phyloP scores from a whole-genome alignment of 2,888 invertebrate genomes.

The Drosophila melanosoma region DNA sequence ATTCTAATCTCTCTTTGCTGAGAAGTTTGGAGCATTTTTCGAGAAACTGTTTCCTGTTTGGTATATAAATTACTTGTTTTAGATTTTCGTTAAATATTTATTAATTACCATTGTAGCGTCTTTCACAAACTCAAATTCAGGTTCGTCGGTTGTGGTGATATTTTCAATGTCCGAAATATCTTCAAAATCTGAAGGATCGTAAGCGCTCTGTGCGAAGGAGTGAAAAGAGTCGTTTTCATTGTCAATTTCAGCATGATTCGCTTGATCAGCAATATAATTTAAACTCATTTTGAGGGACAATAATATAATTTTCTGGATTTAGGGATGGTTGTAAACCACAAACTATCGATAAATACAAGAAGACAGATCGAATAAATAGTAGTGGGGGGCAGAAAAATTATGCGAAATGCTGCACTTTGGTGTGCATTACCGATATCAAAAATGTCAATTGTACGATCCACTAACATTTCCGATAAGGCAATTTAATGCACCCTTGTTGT shows the following conservation, averaged over 20 bases:
- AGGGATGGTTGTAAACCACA: constrained; percentile 16
- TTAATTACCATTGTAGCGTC: constrained; percentile 9
- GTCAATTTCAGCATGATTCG: not conserved
- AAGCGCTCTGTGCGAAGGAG: constrained; percentile 27
- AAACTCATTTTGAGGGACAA: constrained; percentile 21
- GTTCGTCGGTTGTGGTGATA: not conserved
- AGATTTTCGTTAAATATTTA: not conserved
- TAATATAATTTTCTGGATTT: not conserved
- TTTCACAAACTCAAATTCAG: not conserved
- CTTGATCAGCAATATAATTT: not conserved
- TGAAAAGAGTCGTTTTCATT: constrained; percentile 41
- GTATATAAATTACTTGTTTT: not conserved
- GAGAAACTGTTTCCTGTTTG: not conserved
- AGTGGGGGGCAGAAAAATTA: not conserved
- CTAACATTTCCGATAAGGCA: constrained; percentile 23
- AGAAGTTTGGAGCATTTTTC: not conserved
- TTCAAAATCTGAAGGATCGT: not conserved
- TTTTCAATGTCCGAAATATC: constrained; percentile 3
- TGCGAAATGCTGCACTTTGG: constrained; percentile 9
- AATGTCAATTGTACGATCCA: not conserved
- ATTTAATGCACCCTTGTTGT: not conserved
- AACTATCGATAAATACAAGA: constrained; percentile 5
- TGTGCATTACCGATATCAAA: constrained; percentile 17
- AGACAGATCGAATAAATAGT: not conserved
- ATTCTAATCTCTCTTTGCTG: not conserved